These are phyloP conservation scores for Trachemys scripta DNA, from an alignment of 2,113 vertebrate species.

Conservation along the genomic window DNA sequence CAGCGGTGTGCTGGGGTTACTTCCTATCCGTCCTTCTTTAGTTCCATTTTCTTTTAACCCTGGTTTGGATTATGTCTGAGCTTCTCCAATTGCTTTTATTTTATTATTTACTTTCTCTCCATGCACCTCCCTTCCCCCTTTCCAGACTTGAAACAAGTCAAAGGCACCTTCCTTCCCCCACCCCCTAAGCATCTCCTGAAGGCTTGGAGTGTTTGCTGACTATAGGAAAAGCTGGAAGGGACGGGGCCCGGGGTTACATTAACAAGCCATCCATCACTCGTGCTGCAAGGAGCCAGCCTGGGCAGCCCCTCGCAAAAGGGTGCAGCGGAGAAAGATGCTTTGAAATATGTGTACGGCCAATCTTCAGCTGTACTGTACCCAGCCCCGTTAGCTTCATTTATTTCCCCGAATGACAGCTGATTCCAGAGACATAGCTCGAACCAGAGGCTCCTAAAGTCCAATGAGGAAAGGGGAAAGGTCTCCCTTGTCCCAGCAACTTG, in stretches of 20 bases:
- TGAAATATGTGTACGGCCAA: neutral
- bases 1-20: neutral
- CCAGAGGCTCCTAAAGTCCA: neutral
- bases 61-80: neutral
- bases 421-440: neutral
- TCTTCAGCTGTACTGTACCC: too few species aligned
- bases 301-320: neutral
- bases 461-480: neutral
- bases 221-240: neutral
- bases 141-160: neutral
- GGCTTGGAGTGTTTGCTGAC: neutral
- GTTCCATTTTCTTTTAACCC: neutral
- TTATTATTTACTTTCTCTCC: neutral
- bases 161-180: rapidly evolving
- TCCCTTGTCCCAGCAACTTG: neutral
- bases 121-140: rapidly evolving
- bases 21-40: neutral
- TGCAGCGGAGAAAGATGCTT: neutral
- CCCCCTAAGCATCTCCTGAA: neutral
- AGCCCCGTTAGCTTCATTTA: neutral
- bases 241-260: neutral
- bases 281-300: too few species aligned
- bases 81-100: neutral
- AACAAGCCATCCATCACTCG: neutral
- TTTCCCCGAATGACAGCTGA: neutral